Evolutionary conservation across 2,888 invertebrate species (phyloP).

Genomic region (Zele albiditarsus): DNA sequence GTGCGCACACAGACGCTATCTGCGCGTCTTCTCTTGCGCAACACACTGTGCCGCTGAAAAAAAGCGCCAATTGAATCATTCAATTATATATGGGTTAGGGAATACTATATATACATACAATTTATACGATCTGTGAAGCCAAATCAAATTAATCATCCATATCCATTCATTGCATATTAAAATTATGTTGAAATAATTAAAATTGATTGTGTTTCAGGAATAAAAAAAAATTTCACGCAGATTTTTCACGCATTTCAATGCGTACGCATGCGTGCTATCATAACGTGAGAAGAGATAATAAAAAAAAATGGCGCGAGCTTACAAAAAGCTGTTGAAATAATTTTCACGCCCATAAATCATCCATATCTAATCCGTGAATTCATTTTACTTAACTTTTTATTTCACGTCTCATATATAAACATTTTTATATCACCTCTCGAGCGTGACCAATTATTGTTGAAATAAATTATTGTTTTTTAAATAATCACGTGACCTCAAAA

Average conservation of each 20-base stretch:
- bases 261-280: neutral
- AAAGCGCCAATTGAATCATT: slow-evolving; percentile 35
- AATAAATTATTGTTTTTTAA: too few species aligned
- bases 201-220: neutral
- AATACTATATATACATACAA: neutral
- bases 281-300: neutral
- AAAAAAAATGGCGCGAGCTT: neutral
- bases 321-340: neutral
- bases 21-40: slow-evolving; percentile 55
- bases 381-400: too few species aligned
- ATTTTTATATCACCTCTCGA: too few species aligned
- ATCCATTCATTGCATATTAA: neutral
- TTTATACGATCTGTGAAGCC: too few species aligned
- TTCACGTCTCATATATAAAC: too few species aligned
- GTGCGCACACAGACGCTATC: slow-evolving; percentile 57
- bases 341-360: too few species aligned
- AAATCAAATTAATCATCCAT: neutral
- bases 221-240: neutral
- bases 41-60: slow-evolving; percentile 9
- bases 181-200: neutral
- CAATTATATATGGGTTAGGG: neutral
- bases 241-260: neutral
- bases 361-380: too few species aligned
- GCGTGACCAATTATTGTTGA: too few species aligned
- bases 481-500: too few species aligned